Percentiles rank a stretch among this genome's conserved stretches.
These are phyloP conservation scores for Leucoma salicis DNA, from an alignment of 2,888 invertebrate species.

Conservation along the genomic window DNA sequence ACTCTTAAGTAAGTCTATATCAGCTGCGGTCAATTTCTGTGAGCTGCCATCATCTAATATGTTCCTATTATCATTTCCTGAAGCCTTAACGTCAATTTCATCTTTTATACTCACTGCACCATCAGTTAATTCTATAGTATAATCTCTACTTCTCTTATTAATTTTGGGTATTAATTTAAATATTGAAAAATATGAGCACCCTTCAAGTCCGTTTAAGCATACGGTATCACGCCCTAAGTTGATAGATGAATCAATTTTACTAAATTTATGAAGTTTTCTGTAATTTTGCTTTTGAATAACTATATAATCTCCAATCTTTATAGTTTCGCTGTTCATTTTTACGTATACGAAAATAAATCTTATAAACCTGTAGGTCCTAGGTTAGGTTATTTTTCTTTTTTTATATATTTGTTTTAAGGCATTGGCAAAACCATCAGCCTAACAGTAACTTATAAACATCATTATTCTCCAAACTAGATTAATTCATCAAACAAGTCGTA, in stretches of 20 bases:
- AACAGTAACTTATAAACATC: too few relatives aligned
- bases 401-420: too few relatives aligned
- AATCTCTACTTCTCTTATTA: constrained; percentile 79
- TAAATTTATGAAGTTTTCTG: constrained; percentile 88
- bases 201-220: constrained; percentile 85
- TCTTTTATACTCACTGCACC: constrained; percentile 74
- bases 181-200: constrained; percentile 87
- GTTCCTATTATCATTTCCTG: constrained; percentile 92
- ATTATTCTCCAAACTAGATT: too few relatives aligned
- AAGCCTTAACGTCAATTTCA: constrained; percentile 84
- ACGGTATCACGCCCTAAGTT: constrained; percentile 87
- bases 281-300: constrained; percentile 90
- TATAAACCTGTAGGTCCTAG: too few relatives aligned
- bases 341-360: too few relatives aligned
- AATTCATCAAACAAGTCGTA: too few relatives aligned
- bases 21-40: constrained; percentile 91
- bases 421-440: too few relatives aligned
- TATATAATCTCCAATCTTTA: constrained; percentile 87
- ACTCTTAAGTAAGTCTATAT: constrained; percentile 90
- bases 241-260: constrained; percentile 83
- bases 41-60: constrained; percentile 90
- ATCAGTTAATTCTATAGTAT: constrained; percentile 78
- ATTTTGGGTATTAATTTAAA: constrained; percentile 88
- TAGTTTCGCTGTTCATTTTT: constrained; percentile 46
- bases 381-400: too few relatives aligned